Evolutionary conservation across 2,888 invertebrate genomes (phyloP).

Genomic region (Branchellion lobata): DNA sequence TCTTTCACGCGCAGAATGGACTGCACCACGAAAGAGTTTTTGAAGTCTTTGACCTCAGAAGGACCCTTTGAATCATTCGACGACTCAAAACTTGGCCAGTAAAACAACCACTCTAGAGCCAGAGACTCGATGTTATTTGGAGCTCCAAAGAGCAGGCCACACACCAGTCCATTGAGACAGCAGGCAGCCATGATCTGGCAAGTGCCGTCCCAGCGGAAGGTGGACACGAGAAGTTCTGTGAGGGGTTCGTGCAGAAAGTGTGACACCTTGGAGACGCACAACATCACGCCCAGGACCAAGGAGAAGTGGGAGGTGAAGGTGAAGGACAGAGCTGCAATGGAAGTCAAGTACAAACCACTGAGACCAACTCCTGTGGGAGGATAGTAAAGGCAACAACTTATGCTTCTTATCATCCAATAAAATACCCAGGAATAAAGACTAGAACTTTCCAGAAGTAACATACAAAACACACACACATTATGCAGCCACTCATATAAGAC

Average conservation of each 20-base stretch:
- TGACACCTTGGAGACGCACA: constrained; percentile 1
- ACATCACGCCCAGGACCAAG: not conserved
- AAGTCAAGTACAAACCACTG: constrained; percentile 19
- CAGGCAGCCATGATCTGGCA: constrained; percentile 21
- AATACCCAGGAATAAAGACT: no score
- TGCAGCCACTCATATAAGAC: no score
- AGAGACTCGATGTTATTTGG: not conserved
- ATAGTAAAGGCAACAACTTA: not conserved
- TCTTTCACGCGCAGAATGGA: not conserved
- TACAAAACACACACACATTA: no score
- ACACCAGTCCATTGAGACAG: constrained; percentile 31
- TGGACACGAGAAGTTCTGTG: not conserved
- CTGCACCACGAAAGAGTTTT: constrained; percentile 17
- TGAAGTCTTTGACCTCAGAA: not conserved
- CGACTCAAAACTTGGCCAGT: not conserved
- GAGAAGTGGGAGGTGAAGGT: not conserved
- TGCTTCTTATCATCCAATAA: no score
- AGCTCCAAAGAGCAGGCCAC: not conserved
- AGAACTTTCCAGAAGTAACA: no score
- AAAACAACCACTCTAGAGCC: not conserved
- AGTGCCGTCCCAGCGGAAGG: constrained; percentile 25
- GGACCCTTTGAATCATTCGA: no score
- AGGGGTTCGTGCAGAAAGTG: constrained; percentile 1
- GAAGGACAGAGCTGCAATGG: not conserved
- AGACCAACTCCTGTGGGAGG: constrained; percentile 23